These are phyloP conservation scores for Solenodon paradoxus DNA, from an alignment of 2,113 vertebrate species.

Conservation along the genomic window DNA sequence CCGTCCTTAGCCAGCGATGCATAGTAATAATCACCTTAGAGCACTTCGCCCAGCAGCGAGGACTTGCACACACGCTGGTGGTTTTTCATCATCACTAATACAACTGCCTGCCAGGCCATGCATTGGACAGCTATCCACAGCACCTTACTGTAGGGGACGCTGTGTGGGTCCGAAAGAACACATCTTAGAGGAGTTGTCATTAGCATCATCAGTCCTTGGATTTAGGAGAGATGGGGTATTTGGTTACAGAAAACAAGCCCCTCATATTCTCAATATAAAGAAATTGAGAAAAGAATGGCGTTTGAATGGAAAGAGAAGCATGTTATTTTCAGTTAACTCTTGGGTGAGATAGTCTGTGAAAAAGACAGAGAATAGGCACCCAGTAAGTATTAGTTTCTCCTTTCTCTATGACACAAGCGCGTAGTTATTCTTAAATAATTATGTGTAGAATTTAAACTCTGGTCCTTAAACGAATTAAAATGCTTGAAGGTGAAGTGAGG, in stretches of 20 bases:
- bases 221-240: not conserved
- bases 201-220: not conserved
- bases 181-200: fast-evolving
- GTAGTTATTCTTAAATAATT: not conserved
- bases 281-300: not conserved
- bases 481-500: not conserved
- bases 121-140: not conserved
- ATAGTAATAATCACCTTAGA: not conserved
- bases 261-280: not conserved
- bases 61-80: not conserved
- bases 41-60: not conserved
- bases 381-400: not conserved
- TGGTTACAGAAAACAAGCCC: not conserved
- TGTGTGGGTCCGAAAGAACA: not conserved
- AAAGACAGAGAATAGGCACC: not conserved
- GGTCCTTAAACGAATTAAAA: not conserved
- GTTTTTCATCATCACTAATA: not conserved
- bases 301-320: not conserved
- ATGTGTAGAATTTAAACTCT: not conserved
- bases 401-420: not conserved
- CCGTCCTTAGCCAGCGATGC: not conserved
- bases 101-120: not conserved
- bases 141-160: not conserved
- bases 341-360: not conserved
- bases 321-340: not conserved